A percentile compares a stretch with the other conserved stretches of the same genome.
phyloP scores from a whole-genome alignment of 2,797 vertebrate genomes.

The Lophotriccus pileatus region DNA sequence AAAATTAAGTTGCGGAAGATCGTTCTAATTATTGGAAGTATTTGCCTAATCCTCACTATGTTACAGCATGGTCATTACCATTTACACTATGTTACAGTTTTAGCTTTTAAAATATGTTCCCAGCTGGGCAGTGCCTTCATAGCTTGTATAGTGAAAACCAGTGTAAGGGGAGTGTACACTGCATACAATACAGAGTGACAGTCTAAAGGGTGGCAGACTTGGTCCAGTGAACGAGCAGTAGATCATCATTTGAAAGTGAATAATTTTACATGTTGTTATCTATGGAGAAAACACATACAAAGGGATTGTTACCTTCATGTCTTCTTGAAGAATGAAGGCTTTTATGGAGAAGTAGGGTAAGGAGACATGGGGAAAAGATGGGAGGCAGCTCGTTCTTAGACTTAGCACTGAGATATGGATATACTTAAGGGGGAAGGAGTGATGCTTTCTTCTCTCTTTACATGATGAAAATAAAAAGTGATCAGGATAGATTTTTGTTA shows the following conservation, averaged over 20 bases:
- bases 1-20: neutral
- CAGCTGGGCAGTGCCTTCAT: neutral
- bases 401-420: neutral
- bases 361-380: neutral
- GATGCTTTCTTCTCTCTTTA: conserved; percentile 53
- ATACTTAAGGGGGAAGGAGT: conserved; percentile 47
- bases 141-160: neutral
- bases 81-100: neutral
- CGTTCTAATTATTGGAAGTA: neutral
- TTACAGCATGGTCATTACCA: neutral
- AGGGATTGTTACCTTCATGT: neutral
- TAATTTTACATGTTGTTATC: neutral
- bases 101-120: neutral
- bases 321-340: neutral
- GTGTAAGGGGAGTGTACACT: neutral
- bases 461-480: conserved; percentile 74
- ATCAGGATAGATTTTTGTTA: conserved; percentile 74
- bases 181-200: neutral
- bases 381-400: neutral
- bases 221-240: neutral
- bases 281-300: neutral
- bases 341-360: neutral
- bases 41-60: neutral
- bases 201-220: neutral
- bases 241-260: neutral